phyloP scores from a whole-genome alignment of 2,113 vertebrate species.

The Serilophus lunatus region DNA sequence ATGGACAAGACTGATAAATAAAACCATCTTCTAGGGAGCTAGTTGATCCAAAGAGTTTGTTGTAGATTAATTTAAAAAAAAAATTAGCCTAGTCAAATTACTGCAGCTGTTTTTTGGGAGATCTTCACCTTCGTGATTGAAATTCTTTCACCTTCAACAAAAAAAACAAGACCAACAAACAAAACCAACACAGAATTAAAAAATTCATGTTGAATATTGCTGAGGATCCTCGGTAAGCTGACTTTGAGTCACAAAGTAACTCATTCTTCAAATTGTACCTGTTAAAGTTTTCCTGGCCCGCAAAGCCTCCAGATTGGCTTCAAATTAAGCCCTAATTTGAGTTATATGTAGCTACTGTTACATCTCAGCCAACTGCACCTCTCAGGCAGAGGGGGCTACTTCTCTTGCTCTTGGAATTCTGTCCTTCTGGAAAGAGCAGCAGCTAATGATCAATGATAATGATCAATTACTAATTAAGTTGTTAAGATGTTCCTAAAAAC shows the following conservation, averaged over 20 bases:
- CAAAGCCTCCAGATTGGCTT: not conserved
- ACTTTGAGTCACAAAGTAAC: not conserved
- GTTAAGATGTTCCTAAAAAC: not conserved
- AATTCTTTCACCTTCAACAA: not conserved
- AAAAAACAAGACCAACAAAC: not conserved
- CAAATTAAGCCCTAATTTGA: not conserved
- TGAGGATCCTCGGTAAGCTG: not conserved
- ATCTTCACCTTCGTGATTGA: not conserved
- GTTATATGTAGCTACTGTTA: not conserved
- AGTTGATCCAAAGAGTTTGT: not conserved
- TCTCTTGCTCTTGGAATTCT: not conserved
- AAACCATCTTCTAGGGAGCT: not conserved
- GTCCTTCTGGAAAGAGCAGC: not conserved
- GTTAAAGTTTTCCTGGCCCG: not conserved
- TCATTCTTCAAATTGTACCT: not conserved
- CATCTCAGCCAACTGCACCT: not conserved
- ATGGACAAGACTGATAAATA: not conserved
- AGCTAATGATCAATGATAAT: too few species aligned
- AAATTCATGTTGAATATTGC: not conserved
- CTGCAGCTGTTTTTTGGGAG: not conserved
- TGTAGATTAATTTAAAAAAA: not conserved
- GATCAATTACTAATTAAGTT: not conserved
- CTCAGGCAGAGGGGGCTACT: not conserved
- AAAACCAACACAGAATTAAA: too few species aligned
- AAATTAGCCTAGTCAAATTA: not conserved